Evolutionary conservation across 2,888 invertebrate genomes (phyloP).

Genomic region (Rotaria socialis): DNA sequence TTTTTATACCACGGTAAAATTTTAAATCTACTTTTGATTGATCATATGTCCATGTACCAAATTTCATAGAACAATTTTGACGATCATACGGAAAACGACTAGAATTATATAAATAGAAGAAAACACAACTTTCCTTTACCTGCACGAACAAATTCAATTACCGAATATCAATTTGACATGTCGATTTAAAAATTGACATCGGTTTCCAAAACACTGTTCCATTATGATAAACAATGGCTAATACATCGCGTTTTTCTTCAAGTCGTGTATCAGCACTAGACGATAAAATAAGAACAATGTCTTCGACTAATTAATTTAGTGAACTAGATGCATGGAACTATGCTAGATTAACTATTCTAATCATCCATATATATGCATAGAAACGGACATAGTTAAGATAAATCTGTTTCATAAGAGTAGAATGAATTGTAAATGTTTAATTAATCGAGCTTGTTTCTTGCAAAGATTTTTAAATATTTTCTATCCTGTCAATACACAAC

Average conservation of each 20-base stretch:
- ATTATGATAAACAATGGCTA: constrained; percentile 49
- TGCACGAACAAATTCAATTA: background rate
- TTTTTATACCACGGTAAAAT: constrained; percentile 47
- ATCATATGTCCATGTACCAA: constrained; percentile 52
- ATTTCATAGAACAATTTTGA: constrained; percentile 48
- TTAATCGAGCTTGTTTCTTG: background rate
- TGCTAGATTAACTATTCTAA: background rate
- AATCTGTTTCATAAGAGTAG: background rate
- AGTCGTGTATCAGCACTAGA: constrained; percentile 56
- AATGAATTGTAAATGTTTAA: background rate
- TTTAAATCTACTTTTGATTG: constrained; percentile 49
- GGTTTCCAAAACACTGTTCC: constrained; percentile 49
- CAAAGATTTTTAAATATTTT: background rate
- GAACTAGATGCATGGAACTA: background rate
- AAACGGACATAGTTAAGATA: background rate
- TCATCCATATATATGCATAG: background rate
- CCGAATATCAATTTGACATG: constrained; percentile 49
- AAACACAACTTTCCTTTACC: no score
- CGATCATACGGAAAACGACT: constrained; percentile 49
- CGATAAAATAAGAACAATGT: background rate
- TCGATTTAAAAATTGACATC: constrained; percentile 49
- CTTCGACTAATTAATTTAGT: background rate
- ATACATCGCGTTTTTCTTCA: constrained; percentile 56
- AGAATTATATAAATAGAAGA: background rate
- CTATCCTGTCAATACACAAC: background rate